These are phyloP conservation scores for Caradrina clavipalpis DNA, from an alignment of 2,888 invertebrate genomes.

Conservation along the genomic window DNA sequence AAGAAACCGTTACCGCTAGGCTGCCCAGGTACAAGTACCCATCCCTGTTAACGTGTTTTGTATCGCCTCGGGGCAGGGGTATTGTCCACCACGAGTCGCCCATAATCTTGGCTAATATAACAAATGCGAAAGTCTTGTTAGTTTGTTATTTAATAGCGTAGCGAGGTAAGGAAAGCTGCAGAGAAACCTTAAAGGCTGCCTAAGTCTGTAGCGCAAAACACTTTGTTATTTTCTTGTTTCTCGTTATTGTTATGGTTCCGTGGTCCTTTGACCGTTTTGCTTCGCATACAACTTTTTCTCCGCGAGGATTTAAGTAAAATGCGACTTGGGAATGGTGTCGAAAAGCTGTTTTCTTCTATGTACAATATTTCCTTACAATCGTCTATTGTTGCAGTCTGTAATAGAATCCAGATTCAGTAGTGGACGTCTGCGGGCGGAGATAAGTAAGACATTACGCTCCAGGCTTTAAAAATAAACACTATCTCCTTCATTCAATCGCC, in stretches of 20 bases:
- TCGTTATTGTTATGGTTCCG: constrained; percentile 19
- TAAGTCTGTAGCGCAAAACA: constrained; percentile 45
- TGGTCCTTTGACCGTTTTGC: constrained; percentile 13
- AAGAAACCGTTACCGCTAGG: constrained; percentile 55
- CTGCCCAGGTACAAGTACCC: constrained; percentile 27
- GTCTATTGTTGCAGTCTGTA: constrained; percentile 11
- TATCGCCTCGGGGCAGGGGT: constrained; percentile 47
- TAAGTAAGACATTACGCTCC: constrained; percentile 10
- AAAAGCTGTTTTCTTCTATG: background rate
- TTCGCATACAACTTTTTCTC: background rate
- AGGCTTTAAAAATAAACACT: constrained; percentile 25
- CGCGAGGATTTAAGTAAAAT: constrained; percentile 10
- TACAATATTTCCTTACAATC: background rate
- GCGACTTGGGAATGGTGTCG: background rate
- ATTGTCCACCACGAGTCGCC: constrained; percentile 55
- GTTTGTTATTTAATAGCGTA: constrained; percentile 55
- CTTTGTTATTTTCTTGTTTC: constrained; percentile 41
- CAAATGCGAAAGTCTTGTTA: constrained; percentile 63
- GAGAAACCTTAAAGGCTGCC: constrained; percentile 49
- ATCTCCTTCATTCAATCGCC: constrained; percentile 32
- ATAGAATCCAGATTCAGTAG: background rate
- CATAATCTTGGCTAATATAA: constrained; percentile 59
- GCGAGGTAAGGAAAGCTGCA: constrained; percentile 28
- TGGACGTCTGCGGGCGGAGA: background rate
- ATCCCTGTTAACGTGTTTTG: constrained; percentile 43